Conservation (phyloP, 2,797 vertebrate genomes). For the Ambastaia sidthimunki region DNA sequence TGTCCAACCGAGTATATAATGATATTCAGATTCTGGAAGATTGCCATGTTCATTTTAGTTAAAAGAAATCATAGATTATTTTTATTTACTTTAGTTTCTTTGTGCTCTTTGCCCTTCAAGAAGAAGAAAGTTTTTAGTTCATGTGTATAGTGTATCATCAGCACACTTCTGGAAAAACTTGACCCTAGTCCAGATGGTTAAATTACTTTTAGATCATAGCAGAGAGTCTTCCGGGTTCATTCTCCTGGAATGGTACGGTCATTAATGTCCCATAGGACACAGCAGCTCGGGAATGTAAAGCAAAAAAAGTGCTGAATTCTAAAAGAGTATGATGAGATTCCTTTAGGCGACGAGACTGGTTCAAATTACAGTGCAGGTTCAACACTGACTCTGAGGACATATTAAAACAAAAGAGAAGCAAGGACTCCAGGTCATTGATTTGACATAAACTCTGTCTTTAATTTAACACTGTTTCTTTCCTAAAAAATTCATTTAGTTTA, state of each 20-base stretch:
- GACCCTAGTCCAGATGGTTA: constrained; percentile 66
- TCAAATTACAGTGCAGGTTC: constrained; percentile 57
- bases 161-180: constrained; percentile 55
- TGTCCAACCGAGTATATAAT: not conserved
- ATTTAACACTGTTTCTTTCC: constrained; percentile 1
- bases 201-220: constrained; percentile 65
- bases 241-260: constrained; percentile 60
- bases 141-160: constrained; percentile 40
- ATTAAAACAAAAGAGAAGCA: constrained; percentile 4
- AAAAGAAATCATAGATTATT: not conserved
- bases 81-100: not conserved
- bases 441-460: not conserved
- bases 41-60: constrained; percentile 1
- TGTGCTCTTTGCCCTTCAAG: not conserved
- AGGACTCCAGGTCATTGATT: not conserved
- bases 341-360: constrained; percentile 63
- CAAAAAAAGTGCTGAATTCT: constrained; percentile 66
- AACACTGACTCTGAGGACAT: constrained; percentile 36
- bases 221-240: constrained; percentile 42
- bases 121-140: not conserved
- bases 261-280: constrained; percentile 57
- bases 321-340: constrained; percentile 61
- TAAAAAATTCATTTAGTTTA: not conserved
- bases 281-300: constrained; percentile 38
- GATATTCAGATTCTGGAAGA: not conserved